Evolutionary conservation across 2,888 invertebrate species (phyloP), one percentile per base, ranked within the genome.

Genomic region (Dastarcus helophoroides): DNA sequence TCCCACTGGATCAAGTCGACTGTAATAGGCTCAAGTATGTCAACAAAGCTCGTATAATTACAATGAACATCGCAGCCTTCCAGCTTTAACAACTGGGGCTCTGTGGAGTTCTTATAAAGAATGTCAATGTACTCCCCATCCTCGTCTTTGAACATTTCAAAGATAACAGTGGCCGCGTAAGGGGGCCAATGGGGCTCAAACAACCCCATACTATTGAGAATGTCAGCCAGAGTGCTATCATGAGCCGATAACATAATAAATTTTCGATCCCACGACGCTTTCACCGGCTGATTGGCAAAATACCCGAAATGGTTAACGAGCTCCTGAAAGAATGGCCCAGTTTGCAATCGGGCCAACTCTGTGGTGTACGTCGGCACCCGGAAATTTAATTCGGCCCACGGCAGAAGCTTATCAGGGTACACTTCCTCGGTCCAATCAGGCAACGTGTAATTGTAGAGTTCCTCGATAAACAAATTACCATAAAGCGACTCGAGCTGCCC

Each of bases 211-310:
- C 79, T 68, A 53, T 77, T 78, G 2, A 90, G 63, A 17, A 89
- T 47, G 47, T 72, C 79, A 0, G 79, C 80, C 8, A 91, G 62
- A 0, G 83, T 89, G 1, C 77, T 70, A 53, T 91, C 90, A 48
- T 91, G 90, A 0, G 67, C 85, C 37, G 85, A 85, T 48, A 80
- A 85, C 28, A 88, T 65, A 50, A 73, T 70, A 22, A 86, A 40
- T 41, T 76, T 79, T 12, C 71, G 64, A 4, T 33, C 32, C 16
- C 36, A 35, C 2, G 41, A 27, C 4, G 33, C 26, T 12, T 22
- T 6, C 12, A 21, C 8, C 2, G 23, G 11, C 38, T 36, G 11
- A 39, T 38, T 13, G 0, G 60, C 50, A 33, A 69, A 71, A 1
- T 65, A 51, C 0, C 56, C 47, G 63, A 86, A 78, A 33, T 79